Conservation (phyloP, 30 jellyfish, hydroid and myxozoan species). For the Clytia hemisphaerica region DNA sequence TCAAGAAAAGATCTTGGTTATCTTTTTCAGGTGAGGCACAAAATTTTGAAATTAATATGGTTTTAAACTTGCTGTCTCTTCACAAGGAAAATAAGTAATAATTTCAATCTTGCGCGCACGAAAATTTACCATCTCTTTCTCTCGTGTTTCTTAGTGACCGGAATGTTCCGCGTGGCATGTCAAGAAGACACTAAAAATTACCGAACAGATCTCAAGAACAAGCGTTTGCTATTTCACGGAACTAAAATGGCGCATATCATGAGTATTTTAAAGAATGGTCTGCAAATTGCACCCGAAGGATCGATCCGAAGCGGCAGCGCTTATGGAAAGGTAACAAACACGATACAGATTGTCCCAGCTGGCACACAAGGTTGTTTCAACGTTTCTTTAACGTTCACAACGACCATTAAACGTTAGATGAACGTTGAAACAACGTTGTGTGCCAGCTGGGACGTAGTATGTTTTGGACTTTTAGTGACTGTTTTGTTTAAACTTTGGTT, state of each 20-base stretch:
- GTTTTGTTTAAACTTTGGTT: too few species aligned
- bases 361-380: too few species aligned
- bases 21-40: not conserved
- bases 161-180: constrained; percentile 41
- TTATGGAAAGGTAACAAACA: constrained; percentile 34
- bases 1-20: not conserved
- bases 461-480: too few species aligned
- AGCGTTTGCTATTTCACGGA: constrained; percentile 70
- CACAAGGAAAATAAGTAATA: too few species aligned
- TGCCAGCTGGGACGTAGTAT: too few species aligned
- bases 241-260: constrained; percentile 52
- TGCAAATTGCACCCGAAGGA: constrained; percentile 22
- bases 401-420: too few species aligned
- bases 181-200: constrained; percentile 13
- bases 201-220: constrained; percentile 4
- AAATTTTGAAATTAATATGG: not conserved
- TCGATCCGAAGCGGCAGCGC: constrained; percentile 31
- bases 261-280: constrained; percentile 40
- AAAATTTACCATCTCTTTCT: too few species aligned
- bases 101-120: too few species aligned
- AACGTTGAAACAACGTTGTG: too few species aligned
- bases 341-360: not conserved
- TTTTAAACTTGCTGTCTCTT: too few species aligned
- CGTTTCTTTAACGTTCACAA: too few species aligned
- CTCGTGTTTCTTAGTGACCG: constrained; percentile 12